Evolutionary conservation across 1,140 invertebrate species (phyloP).

Genomic region (Hylyphantes graminicola): DNA sequence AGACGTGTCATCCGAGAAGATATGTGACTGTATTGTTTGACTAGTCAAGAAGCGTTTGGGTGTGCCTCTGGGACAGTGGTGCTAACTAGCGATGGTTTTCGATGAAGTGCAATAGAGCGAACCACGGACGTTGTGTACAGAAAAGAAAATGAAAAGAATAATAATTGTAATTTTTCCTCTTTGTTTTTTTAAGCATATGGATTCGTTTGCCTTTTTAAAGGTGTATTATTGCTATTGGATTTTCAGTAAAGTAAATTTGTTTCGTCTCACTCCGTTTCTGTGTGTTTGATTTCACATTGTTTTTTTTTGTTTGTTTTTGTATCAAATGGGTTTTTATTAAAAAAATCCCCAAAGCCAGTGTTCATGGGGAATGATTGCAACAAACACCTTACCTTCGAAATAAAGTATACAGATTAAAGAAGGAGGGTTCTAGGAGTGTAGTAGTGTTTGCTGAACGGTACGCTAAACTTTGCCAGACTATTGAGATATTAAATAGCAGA

Average conservation of each 20-base stretch:
- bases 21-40: constrained; percentile 38
- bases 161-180: constrained; percentile 53
- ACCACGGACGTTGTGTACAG: constrained; percentile 42
- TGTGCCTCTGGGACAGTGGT: background rate
- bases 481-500: too few relatives aligned
- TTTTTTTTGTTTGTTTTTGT: too few relatives aligned
- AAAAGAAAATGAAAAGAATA: constrained; percentile 6
- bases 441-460: too few relatives aligned
- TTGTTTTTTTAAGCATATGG: constrained; percentile 48
- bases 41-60: constrained; percentile 47
- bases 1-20: constrained; percentile 18
- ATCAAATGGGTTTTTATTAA: too few relatives aligned
- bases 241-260: constrained; percentile 45
- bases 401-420: too few relatives aligned
- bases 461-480: too few relatives aligned
- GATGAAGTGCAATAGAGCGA: constrained; percentile 52
- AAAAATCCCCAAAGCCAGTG: too few relatives aligned
- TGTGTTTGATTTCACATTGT: background rate
- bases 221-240: constrained; percentile 48
- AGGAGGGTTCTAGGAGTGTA: too few relatives aligned
- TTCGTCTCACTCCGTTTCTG: constrained; percentile 29
- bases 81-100: background rate
- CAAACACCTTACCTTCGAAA: too few relatives aligned
- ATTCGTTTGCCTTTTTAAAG: constrained; percentile 12
- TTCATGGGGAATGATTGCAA: too few relatives aligned